phyloP scores from a whole-genome alignment of 2,113 vertebrate species.

The Choloepus hoffmanni region DNA sequence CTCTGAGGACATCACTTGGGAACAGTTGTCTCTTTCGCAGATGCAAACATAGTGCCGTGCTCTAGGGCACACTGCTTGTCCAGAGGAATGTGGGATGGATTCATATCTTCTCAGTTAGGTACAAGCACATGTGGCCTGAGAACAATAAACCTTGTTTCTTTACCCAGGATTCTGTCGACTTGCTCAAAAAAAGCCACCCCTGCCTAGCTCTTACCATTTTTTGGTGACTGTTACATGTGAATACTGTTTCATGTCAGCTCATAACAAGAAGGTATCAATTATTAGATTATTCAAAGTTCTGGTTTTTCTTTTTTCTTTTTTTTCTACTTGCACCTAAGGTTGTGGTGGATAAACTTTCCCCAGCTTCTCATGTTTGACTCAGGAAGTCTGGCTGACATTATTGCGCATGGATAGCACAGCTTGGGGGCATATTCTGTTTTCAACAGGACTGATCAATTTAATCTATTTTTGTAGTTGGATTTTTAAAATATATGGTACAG shows the following conservation, averaged over 20 bases:
- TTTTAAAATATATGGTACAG: not conserved
- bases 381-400: not conserved
- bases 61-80: not conserved
- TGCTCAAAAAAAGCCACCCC: not conserved
- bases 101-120: not conserved
- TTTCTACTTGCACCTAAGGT: no score
- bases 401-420: not conserved
- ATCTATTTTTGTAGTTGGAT: not conserved
- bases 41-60: not conserved
- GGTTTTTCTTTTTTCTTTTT: not conserved
- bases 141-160: not conserved
- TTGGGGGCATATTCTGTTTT: not conserved
- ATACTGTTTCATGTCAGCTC: slow-evolving; percentile 14
- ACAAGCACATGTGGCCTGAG: not conserved
- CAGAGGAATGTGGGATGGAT: not conserved
- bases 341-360: not conserved
- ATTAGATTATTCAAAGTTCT: slow-evolving; percentile 20
- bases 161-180: not conserved
- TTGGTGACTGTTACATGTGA: slow-evolving; percentile 2
- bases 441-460: not conserved
- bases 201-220: not conserved
- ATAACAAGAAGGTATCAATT: not conserved
- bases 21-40: not conserved
- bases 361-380: not conserved
- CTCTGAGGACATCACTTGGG: not conserved